Conservation (phyloP, 2,113 vertebrate genomes). For the Tor tambroides region DNA sequence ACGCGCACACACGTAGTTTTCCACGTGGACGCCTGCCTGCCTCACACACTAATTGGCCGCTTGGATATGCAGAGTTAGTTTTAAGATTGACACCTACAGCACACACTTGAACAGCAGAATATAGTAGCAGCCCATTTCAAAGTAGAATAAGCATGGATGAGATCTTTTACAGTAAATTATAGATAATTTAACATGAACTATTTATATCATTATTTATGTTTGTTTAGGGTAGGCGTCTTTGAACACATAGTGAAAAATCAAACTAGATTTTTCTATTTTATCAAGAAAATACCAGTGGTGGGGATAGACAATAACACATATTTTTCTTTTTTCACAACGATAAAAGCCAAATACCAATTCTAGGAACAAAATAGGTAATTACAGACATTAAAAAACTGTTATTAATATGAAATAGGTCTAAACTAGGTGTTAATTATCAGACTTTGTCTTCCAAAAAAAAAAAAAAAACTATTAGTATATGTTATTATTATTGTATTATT, state of each 20-base stretch:
- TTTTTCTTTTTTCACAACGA: background rate
- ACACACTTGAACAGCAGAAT: conserved; percentile 1
- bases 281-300: background rate
- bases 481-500: no score
- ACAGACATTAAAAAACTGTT: background rate
- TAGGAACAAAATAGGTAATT: background rate
- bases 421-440: background rate
- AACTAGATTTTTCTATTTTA: background rate
- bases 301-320: background rate
- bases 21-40: background rate
- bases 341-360: background rate
- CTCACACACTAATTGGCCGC: conserved; percentile 20
- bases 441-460: no score
- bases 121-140: background rate
- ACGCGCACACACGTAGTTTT: background rate
- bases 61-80: conserved; percentile 34
- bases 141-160: background rate
- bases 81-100: conserved; percentile 25
- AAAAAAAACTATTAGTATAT: no score
- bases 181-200: background rate
- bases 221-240: background rate
- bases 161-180: background rate
- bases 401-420: background rate
- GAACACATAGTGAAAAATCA: background rate
- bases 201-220: background rate